Evolutionary conservation across 2,797 vertebrate species (phyloP).

Genomic region (Lindbergichthys nudifrons): DNA sequence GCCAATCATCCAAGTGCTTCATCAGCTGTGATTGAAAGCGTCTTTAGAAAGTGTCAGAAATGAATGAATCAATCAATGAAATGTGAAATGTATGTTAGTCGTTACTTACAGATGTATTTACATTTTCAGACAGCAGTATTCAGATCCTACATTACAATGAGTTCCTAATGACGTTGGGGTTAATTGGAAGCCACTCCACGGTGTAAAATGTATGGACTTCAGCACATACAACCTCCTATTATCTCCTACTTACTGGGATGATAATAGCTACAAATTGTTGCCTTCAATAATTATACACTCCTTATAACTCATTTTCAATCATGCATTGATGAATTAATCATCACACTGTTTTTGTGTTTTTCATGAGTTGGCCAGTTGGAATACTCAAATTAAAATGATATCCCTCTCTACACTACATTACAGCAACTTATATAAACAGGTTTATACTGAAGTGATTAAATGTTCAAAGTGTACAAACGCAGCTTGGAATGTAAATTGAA

Average conservation of each 20-base stretch:
- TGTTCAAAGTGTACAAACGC: not conserved
- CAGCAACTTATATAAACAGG: not conserved
- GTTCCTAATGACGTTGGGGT: not conserved
- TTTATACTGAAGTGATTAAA: too few species aligned
- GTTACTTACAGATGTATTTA: not conserved
- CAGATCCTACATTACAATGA: not conserved
- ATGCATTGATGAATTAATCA: not conserved
- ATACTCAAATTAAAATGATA: not conserved
- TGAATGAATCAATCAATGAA: not conserved
- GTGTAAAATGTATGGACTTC: not conserved
- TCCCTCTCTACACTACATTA: constrained; percentile 1
- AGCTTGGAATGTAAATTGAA: constrained; percentile 1
- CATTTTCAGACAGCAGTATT: constrained; percentile 1
- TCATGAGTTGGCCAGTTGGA: not conserved
- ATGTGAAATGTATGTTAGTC: not conserved
- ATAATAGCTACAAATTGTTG: not conserved
- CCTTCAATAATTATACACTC: constrained; percentile 5
- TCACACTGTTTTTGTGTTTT: not conserved
- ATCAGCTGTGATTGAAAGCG: constrained; percentile 5
- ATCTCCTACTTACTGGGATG: not conserved
- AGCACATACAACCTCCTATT: not conserved
- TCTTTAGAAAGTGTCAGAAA: too few species aligned
- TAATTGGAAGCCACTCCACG: not conserved
- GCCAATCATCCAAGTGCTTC: not conserved
- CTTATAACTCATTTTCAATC: not conserved